Percentiles rank a stretch among this genome's conserved stretches.
Evolutionary conservation across 2,888 invertebrate species (phyloP).

Genomic region (Orchesella flavescens): DNA sequence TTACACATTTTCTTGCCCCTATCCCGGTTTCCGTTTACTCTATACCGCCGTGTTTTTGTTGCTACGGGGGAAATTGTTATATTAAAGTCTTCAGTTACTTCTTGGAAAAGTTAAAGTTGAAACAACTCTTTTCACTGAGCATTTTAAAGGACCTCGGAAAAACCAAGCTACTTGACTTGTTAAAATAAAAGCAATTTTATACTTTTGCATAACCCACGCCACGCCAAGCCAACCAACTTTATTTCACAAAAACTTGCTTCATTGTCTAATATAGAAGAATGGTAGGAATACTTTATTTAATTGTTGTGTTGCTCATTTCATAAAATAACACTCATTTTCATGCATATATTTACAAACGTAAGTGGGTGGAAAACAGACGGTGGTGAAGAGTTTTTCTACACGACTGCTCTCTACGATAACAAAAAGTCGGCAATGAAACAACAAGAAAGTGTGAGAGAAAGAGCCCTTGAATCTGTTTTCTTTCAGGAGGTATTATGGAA

Average conservation of each 20-base stretch:
- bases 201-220: conserved; percentile 38
- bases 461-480: background rate
- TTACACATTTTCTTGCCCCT: background rate
- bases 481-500: background rate
- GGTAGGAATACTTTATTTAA: conserved; percentile 59
- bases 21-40: background rate
- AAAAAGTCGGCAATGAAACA: background rate
- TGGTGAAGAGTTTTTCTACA: background rate
- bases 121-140: conserved; percentile 20
- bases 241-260: conserved; percentile 23
- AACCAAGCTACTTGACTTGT: conserved; percentile 47
- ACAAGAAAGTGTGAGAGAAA: background rate
- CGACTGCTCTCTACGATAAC: conserved; percentile 8
- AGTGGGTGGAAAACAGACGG: conserved; percentile 41
- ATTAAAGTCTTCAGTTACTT: background rate
- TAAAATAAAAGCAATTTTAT: conserved; percentile 52
- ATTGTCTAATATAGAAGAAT: conserved; percentile 26
- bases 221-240: conserved; percentile 39
- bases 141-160: conserved; percentile 21
- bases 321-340: conserved; percentile 63
- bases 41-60: background rate
- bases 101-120: conserved; percentile 18
- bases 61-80: conserved; percentile 9
- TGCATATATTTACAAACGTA: conserved; percentile 57
- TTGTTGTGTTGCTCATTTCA: conserved; percentile 63